These are phyloP conservation scores for Gobio gobio DNA, from an alignment of 2,113 vertebrate genomes.

Conservation along the genomic window DNA sequence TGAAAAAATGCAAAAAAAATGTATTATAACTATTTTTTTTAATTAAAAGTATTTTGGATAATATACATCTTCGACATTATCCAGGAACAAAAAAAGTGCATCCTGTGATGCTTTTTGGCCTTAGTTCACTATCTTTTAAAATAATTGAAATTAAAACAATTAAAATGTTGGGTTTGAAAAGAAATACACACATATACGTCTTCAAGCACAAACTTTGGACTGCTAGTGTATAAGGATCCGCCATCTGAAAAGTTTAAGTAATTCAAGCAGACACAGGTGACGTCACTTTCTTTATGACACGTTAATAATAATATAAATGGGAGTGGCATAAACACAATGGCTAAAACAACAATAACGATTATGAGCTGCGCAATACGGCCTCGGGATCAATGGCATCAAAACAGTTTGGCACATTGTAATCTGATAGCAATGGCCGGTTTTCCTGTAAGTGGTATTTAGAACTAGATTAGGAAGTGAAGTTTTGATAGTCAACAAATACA, in stretches of 20 bases:
- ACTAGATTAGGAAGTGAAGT: background rate
- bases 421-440: background rate
- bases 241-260: background rate
- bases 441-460: background rate
- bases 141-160: no score
- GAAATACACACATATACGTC: background rate
- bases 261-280: background rate
- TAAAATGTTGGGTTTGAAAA: background rate
- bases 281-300: background rate
- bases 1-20: background rate
- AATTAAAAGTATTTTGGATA: background rate
- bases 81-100: background rate
- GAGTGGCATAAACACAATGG: slow-evolving; percentile 6
- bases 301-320: slow-evolving; percentile 15
- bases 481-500: background rate
- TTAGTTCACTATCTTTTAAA: background rate
- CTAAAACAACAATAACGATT: slow-evolving; percentile 19
- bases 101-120: background rate
- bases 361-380: background rate
- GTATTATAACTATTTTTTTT: background rate
- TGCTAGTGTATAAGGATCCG: background rate
- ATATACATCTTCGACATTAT: background rate
- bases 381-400: slow-evolving; percentile 5
- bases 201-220: no score
- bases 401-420: background rate